These are phyloP conservation scores for Bufo gargarizans DNA, from an alignment of 2,113 vertebrate genomes.

Conservation along the genomic window DNA sequence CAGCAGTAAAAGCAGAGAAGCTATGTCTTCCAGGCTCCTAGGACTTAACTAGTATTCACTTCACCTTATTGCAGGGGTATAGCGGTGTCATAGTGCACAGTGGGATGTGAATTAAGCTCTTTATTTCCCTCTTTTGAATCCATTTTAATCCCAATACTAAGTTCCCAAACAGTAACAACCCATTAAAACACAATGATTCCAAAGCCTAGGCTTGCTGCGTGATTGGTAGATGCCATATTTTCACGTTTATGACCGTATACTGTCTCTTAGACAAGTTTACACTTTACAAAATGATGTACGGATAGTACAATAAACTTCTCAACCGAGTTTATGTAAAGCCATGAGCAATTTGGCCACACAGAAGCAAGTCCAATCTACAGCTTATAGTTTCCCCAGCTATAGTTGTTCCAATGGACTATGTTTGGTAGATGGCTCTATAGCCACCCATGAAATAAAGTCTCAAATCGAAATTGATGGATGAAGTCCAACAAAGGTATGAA, in stretches of 20 bases:
- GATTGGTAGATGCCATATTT: conserved; percentile 24
- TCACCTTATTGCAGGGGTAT: conserved; percentile 5
- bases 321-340: conserved; percentile 14
- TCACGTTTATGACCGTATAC: conserved; percentile 17
- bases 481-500: too few relatives aligned
- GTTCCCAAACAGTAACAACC: conserved; percentile 23
- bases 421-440: background rate
- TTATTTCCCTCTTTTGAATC: conserved; percentile 24
- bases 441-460: background rate
- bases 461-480: too few relatives aligned
- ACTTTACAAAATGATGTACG: background rate
- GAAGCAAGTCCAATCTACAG: background rate
- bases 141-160: conserved; percentile 27
- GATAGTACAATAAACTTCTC: background rate
- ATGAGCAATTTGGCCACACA: background rate
- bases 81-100: background rate
- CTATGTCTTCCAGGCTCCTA: background rate
- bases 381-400: too few relatives aligned
- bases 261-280: conserved; percentile 30
- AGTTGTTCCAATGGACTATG: background rate
- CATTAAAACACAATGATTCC: conserved; percentile 5
- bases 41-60: conserved; percentile 8
- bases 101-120: conserved; percentile 13
- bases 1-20: conserved; percentile 18
- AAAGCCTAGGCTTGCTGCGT: conserved; percentile 28